Evolutionary conservation across 1,140 invertebrate species (phyloP).

Genomic region (Andricus grossulariae): DNA sequence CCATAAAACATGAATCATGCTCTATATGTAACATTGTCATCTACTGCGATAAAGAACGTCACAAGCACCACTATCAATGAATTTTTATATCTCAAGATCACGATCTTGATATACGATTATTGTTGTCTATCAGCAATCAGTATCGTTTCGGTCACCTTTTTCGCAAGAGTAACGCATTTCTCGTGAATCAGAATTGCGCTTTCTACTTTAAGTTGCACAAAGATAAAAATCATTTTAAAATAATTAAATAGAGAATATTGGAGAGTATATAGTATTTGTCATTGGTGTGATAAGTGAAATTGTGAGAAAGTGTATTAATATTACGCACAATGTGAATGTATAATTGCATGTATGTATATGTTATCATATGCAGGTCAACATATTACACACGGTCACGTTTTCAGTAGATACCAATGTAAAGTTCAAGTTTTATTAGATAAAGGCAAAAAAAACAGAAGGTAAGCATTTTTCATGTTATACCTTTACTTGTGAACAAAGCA

Average conservation of each 20-base stretch:
- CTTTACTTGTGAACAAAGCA: no score
- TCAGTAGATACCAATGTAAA: no score
- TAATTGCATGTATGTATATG: neutral
- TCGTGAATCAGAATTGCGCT: neutral
- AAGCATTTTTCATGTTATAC: no score
- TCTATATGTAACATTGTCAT: neutral
- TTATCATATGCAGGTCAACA: no score
- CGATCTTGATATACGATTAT: conserved; percentile 26
- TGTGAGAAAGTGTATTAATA: neutral
- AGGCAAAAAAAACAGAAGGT: no score
- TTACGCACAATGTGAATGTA: neutral
- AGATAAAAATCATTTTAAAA: neutral
- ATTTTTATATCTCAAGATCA: conserved; percentile 9
- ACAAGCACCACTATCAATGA: neutral
- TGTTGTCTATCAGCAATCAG: conserved; percentile 10
- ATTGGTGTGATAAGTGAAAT: neutral
- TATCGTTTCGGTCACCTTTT: conserved; percentile 19
- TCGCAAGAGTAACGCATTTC: neutral
- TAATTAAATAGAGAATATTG: neutral
- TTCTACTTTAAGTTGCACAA: neutral
- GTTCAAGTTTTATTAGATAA: no score
- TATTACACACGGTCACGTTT: no score
- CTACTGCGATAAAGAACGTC: conserved; percentile 1
- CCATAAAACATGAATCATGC: neutral
- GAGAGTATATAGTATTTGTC: neutral